Evolutionary conservation across 2,113 vertebrate genomes (phyloP).

Genomic region (Pholis gunnellus): DNA sequence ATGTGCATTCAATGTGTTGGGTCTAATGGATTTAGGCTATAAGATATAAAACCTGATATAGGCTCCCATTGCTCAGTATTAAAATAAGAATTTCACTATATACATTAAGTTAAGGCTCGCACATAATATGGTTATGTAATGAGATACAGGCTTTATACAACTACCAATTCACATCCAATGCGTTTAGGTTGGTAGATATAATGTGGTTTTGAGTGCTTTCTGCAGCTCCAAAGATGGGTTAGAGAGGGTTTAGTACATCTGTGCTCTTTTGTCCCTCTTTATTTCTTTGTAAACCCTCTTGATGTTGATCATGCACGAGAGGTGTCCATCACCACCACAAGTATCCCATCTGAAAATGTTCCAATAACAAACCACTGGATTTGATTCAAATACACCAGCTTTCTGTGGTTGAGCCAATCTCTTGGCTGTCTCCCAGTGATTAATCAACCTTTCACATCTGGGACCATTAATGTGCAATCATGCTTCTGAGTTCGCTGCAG

Average conservation of each 20-base stretch:
- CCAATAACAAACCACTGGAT: not conserved
- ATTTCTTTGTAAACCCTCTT: not conserved
- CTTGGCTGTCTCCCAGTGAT: conserved; percentile 16
- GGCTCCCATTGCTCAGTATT: not conserved
- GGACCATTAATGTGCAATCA: conserved; percentile 56
- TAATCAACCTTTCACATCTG: conserved; percentile 37
- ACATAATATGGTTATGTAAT: not conserved
- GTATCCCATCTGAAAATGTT: not conserved
- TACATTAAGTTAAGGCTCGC: not conserved
- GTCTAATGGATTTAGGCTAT: not conserved
- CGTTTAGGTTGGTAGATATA: not conserved
- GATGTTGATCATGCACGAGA: not conserved
- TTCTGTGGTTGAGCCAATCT: conserved; percentile 9
- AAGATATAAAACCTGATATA: not conserved
- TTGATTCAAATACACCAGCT: not conserved
- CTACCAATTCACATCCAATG: not conserved
- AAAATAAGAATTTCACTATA: not conserved
- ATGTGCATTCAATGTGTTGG: not conserved
- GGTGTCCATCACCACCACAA: not conserved
- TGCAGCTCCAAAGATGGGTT: not conserved
- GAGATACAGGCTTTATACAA: not conserved
- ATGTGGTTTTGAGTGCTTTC: not conserved
- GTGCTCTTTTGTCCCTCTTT: not conserved
- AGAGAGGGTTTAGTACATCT: not conserved
- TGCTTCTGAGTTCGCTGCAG: conserved; percentile 17